These are phyloP conservation scores for Nothura maculosa DNA, from an alignment of 2,797 vertebrate genomes.

Conservation along the genomic window DNA sequence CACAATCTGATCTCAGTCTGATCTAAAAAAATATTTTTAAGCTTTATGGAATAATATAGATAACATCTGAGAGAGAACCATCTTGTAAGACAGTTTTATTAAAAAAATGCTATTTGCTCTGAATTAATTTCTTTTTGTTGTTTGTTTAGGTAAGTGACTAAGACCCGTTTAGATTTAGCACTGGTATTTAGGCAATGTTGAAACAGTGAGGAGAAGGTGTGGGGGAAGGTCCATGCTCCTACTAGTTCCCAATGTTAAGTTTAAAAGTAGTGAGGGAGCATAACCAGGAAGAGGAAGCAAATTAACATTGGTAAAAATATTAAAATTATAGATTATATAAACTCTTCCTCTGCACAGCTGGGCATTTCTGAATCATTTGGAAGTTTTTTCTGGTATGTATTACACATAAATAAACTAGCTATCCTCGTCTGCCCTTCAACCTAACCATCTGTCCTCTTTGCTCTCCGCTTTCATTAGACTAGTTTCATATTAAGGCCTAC, in stretches of 20 bases:
- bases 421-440: slow-evolving; percentile 29
- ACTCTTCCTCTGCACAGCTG: neutral
- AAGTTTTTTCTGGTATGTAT: slow-evolving; percentile 19
- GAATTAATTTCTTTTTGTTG: neutral
- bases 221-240: neutral
- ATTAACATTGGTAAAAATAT: neutral
- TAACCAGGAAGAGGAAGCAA: neutral
- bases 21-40: neutral
- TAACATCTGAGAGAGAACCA: neutral
- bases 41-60: neutral
- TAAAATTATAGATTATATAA: neutral
- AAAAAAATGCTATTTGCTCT: neutral
- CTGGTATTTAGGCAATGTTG: neutral
- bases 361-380: slow-evolving; percentile 27
- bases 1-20: neutral
- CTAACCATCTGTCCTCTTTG: neutral
- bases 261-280: neutral
- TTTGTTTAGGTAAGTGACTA: neutral
- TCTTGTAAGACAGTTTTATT: neutral
- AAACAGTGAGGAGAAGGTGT: neutral
- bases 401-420: neutral
- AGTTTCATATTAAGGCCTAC: neutral
- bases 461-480: neutral
- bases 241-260: neutral
- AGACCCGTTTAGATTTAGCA: neutral